Base-by-base conservation (phyloP, 2,888 invertebrate genomes). In the Xiphydria camelus region DNA sequence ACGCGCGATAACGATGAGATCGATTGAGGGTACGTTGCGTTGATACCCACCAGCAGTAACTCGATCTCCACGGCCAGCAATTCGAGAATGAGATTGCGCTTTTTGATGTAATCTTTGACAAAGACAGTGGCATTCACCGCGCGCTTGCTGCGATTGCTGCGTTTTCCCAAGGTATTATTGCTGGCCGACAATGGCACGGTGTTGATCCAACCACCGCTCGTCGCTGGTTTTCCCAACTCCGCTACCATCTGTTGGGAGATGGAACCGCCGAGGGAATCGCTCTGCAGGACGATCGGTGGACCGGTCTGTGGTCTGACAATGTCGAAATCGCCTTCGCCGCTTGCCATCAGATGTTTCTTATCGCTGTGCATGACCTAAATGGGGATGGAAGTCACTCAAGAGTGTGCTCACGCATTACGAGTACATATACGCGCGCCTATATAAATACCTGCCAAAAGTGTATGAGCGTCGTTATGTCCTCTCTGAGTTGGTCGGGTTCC, bases 51-150 rank as follows among this genome's bases (percentile, higher is more conserved):
- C 40, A 92, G 84, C 51, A 99, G 80, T 67, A 95, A 89, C 76
- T 99, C 98, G 61, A 99, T 91, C 76, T 98, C 95, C 9, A 92
- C 92, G 0, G 91, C 93, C 81, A 99, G 78, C 7, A 98, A 79
- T 63, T 95, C 92, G 23, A 99, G 77, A 58, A 99, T 95, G 2
- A 99, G 83, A 76, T 94, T 96, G 45, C 98, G 81, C 70, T 96
- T 96, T 73, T 89, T 88, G 55, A 95, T 88, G 73, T 96, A 98
- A 66, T 96, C 94, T 68, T 95, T 95, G 45, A 95, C 91, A 72
- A 92, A 92, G 0, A 87, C 85, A 51, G 79, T 76, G 53, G 85
- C 83, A 40, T 79, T 77, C 33, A 82, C 77, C 39, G 87, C 80
- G 69, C 91, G 83, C 64, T 86, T 80, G 62, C 88, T 86, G 50